Evolutionary conservation across 2,113 vertebrate species (phyloP), one percentile per base, ranked within the genome.

Genomic region (Hiodon alosoides): DNA sequence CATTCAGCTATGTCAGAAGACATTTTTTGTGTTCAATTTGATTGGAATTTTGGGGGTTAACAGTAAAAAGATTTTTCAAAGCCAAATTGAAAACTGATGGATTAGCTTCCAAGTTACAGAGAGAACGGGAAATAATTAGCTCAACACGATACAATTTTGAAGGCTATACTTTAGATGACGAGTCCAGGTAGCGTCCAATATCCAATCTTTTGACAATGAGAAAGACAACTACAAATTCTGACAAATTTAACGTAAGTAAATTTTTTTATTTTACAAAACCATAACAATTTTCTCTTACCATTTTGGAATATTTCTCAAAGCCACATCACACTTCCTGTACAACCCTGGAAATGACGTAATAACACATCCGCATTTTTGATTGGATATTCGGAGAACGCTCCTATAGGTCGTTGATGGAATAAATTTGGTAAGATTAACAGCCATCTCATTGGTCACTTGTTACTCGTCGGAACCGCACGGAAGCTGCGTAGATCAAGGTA

Each of bases 301-400:
- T 85, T 69, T 59, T 67, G 72, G 31, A 58, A 78, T 17, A 60
- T 7, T 58, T 54, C 67, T 60, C 5, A 66, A 62, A 80, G 84
- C 83, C 83, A 86, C 81, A 83, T 85, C 85, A 84, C 81, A 82
- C 79, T 85, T 86, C 83, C 84, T 73, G 71, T 67, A 51, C 9
- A n/a, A 50, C 3, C 9, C 10, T 50, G 79, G 82, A 85, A 81
- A 66, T 83, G 16, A 77, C 85, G 79, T 70, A 50, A 47, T 13
- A 54, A 50, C 4, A 31, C 7, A 50, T 59, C 4, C n/a, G 4
- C 10, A 14, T 55, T 46, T 16, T 4, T 4, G 14, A 69, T 52
- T 46, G 31, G 14, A 7, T 48, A 10, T 2, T 52, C 4, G 48
- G 58, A 50, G 70, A 57, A 71, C 57, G 9, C 6, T 48, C 58